Conservation (phyloP, 2,888 invertebrate species). For the Drosophila anomalipes region DNA sequence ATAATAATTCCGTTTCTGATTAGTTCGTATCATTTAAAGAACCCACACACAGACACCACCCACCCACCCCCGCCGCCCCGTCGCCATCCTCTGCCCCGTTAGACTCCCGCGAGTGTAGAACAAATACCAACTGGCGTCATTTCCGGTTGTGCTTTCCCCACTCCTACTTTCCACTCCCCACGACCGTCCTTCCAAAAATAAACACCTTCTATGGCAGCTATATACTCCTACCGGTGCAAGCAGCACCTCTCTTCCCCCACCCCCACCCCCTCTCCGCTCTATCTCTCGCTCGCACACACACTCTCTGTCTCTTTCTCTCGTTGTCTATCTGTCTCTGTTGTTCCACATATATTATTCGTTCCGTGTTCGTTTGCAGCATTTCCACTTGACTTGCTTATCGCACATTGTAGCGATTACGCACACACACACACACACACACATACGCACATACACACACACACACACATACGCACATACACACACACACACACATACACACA, state of each 20-base stretch:
- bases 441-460: not conserved
- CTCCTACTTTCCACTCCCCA: not conserved
- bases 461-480: too few species aligned
- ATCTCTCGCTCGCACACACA: not conserved
- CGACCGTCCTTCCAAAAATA: slow-evolving; percentile 14
- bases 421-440: slow-evolving; percentile 11
- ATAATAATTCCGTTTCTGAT: slow-evolving; percentile 42
- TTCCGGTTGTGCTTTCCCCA: slow-evolving; percentile 37
- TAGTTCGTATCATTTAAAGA: slow-evolving; percentile 39
- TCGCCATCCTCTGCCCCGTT: not conserved
- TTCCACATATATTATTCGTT: slow-evolving; percentile 33
- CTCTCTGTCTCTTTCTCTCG: not conserved
- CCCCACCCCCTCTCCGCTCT: not conserved
- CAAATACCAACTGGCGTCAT: slow-evolving; percentile 50
- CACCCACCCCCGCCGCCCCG: not conserved
- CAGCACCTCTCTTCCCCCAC: not conserved
- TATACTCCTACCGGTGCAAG: slow-evolving; percentile 13
- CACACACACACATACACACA: not conserved
- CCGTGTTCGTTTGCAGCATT: slow-evolving; percentile 50
- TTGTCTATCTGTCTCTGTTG: not conserved
- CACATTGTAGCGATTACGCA: slow-evolving; percentile 48
- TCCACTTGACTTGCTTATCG: slow-evolving; percentile 61
- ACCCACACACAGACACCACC: not conserved
- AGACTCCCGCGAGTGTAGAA: not conserved
- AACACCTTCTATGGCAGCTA: slow-evolving; percentile 26